phyloP scores from a whole-genome alignment of 2,113 vertebrate genomes.

The Noctilio leporinus region DNA sequence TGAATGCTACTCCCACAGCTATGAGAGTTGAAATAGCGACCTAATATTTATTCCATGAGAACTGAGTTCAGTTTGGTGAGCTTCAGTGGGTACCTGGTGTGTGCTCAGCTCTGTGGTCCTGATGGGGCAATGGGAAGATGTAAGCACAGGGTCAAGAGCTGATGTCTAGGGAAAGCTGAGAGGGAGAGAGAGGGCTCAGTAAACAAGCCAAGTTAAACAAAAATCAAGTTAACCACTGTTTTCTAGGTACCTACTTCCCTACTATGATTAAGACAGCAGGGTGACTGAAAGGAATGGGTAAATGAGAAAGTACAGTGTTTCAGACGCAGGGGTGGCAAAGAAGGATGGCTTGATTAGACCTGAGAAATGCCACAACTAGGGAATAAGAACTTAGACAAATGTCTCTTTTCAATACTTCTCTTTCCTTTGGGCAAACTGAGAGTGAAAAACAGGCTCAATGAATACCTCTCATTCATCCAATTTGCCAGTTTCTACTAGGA shows the following conservation, averaged over 20 bases:
- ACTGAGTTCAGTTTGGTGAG: neutral
- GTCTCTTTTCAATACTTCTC: neutral
- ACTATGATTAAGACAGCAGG: neutral
- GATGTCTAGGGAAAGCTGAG: neutral
- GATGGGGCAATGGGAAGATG: neutral
- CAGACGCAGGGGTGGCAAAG: neutral
- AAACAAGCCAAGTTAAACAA: neutral
- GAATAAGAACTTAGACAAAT: neutral
- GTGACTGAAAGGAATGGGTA: neutral
- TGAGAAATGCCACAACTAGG: neutral
- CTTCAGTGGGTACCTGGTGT: neutral
- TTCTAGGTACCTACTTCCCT: neutral
- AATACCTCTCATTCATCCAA: neutral
- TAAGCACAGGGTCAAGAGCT: neutral
- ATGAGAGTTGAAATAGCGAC: neutral
- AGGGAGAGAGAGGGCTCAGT: neutral
- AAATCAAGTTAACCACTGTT: neutral
- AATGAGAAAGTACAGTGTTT: neutral
- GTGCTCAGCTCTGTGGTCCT: neutral
- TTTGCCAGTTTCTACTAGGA: neutral
- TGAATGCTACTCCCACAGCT: neutral
- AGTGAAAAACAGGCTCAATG: neutral
- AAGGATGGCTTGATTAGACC: neutral
- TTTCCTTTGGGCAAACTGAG: neutral
- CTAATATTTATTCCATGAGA: neutral